Evolutionary conservation across 2,888 invertebrate species (phyloP), one percentile per base, ranked within the genome.

Genomic region (Cryptocephalus primarius): DNA sequence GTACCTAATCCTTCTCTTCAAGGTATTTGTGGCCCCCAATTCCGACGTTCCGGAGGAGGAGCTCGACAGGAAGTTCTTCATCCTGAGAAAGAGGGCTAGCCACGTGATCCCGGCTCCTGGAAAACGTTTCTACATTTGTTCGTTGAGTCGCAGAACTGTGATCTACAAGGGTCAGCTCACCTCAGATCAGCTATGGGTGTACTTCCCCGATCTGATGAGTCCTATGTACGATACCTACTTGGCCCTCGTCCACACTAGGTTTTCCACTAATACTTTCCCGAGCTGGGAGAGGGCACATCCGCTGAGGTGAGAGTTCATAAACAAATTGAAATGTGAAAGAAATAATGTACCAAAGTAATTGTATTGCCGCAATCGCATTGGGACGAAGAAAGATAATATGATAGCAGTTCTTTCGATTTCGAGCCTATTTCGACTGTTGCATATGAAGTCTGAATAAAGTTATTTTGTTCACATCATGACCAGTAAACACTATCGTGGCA

Each of bases 271-370:
- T 72, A 99, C 99, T 31, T 99, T 99, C 69, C 99, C 99, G 42
- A 94, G 92, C 66, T 99, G 99, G 99, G 96, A 97, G 72, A 78
- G 97, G 60, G 97, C 99, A 12, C 97, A 99, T 75, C 99, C 99
- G 10, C 77, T 96, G 62, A 85, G 96, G 88, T 89, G 68, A 66
- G 64, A 43, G 10, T 42, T n/a, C n/a, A n/a, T n/a, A n/a, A n/a
- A n/a, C n/a, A n/a, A n/a, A n/a, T n/a, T n/a, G n/a, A n/a, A n/a
- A n/a, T n/a, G n/a, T n/a, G n/a, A n/a, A n/a, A n/a, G n/a, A n/a
- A n/a, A n/a, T n/a, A n/a, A n/a, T n/a, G n/a, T n/a, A n/a, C n/a
- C n/a, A n/a, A n/a, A n/a, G n/a, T 34, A n/a, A 42, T 13, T 39
- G 8, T 41, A 14, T 33, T 9, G 22, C 2, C 3, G 22, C 22